These are phyloP conservation scores for Incurvaria masculella DNA, from an alignment of 2,888 invertebrate species.

Conservation along the genomic window DNA sequence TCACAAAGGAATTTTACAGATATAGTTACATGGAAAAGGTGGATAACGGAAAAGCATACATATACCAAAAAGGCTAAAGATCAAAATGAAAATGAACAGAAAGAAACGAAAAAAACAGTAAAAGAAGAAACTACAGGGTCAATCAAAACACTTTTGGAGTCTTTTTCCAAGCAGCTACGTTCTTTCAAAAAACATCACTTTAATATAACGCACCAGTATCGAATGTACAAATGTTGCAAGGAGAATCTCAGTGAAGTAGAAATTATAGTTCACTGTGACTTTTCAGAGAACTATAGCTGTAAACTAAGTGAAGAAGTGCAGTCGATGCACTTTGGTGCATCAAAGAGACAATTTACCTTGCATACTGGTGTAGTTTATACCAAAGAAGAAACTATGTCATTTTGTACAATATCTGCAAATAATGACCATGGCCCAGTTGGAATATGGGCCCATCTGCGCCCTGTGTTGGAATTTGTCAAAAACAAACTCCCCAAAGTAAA, in stretches of 20 bases:
- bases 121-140: constrained; percentile 21
- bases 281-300: constrained; percentile 7
- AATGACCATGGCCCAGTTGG: neutral
- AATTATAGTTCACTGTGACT: constrained; percentile 1
- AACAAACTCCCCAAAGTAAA: too few species aligned
- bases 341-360: constrained; percentile 12
- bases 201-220: constrained; percentile 5
- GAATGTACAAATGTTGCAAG: constrained; percentile 9
- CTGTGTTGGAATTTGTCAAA: too few species aligned
- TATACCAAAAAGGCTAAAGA: too few species aligned
- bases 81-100: neutral
- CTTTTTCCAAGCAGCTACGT: constrained; percentile 9
- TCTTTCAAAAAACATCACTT: constrained; percentile 11
- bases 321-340: constrained; percentile 9
- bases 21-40: too few species aligned
- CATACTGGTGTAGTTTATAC: constrained; percentile 5
- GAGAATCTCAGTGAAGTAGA: neutral
- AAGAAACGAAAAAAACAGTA: neutral
- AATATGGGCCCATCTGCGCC: neutral
- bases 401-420: neutral
- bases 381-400: neutral
- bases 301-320: constrained; percentile 9
- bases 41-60: too few species aligned
- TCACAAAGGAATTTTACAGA: too few species aligned
- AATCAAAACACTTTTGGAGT: neutral